Evolutionary conservation across 53 echinoderm and acorn worm species (phyloP).

Genomic region (Arbacia lixula): DNA sequence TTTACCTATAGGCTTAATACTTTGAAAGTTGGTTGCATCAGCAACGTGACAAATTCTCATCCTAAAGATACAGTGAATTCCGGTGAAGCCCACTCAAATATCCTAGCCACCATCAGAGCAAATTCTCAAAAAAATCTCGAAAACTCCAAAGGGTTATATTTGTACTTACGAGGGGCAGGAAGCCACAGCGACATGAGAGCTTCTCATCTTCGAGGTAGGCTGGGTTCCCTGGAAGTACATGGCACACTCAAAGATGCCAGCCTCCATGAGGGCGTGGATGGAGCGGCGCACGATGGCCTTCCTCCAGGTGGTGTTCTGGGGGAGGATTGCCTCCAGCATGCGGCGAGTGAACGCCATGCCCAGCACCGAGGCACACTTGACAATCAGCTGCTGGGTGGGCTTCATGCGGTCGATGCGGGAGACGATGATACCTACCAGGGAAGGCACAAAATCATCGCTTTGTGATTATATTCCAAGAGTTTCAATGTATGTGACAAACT

Average conservation of each 20-base stretch:
- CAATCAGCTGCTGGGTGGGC: constrained; percentile 90
- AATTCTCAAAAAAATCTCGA: too few species aligned
- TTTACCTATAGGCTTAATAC: too few species aligned
- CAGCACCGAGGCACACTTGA: constrained; percentile 94
- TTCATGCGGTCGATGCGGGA: constrained; percentile 96
- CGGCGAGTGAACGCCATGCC: constrained; percentile 82
- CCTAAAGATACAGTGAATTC: too few species aligned
- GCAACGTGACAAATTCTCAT: too few species aligned
- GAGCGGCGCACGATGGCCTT: constrained; percentile 62
- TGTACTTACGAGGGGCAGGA: too few species aligned
- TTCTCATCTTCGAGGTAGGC: constrained; percentile 21
- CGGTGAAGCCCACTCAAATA: too few species aligned
- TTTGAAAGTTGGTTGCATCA: too few species aligned
- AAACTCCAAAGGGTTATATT: too few species aligned
- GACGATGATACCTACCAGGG: constrained; percentile 80
- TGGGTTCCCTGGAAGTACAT: constrained; percentile 36
- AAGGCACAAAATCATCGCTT: background rate
- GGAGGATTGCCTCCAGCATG: constrained; percentile 84
- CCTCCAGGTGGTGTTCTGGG: constrained; percentile 62
- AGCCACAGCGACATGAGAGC: background rate
- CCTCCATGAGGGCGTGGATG: constrained; percentile 77
- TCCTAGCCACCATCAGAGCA: too few species aligned
- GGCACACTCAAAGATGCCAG: constrained; percentile 95
- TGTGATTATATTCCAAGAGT: too few species aligned
- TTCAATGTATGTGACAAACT: too few species aligned